phyloP scores from a whole-genome alignment of 2,113 vertebrate species.

The Pangasianodon gigas region DNA sequence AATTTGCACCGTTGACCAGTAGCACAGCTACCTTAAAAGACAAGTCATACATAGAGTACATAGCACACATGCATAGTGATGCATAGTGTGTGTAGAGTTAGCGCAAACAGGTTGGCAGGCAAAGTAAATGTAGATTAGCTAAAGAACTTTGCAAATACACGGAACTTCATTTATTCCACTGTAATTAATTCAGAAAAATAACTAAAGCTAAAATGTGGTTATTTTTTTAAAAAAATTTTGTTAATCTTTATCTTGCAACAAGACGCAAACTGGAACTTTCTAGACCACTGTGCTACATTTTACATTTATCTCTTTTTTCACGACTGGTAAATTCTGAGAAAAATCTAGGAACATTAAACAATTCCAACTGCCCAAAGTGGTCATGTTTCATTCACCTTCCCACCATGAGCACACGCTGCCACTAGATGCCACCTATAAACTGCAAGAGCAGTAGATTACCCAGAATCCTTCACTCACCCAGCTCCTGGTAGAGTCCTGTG shows the following conservation, averaged over 20 bases:
- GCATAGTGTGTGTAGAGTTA: background rate
- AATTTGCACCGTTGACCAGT: background rate
- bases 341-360: background rate
- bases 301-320: background rate
- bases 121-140: background rate
- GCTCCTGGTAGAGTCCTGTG: conserved; percentile 90
- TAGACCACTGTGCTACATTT: too few relatives aligned
- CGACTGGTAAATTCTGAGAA: background rate
- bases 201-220: too few relatives aligned
- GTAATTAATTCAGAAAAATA: background rate
- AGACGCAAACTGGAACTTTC: background rate
- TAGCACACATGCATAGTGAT: too few relatives aligned
- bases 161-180: background rate
- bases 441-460: background rate
- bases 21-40: background rate
- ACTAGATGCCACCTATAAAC: conserved; percentile 14
- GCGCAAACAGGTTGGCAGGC: background rate
- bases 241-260: too few relatives aligned
- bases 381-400: background rate
- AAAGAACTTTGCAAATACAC: background rate
- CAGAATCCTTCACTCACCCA: conserved; percentile 79
- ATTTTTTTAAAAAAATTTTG: too few relatives aligned
- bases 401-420: background rate
- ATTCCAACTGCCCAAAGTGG: background rate
- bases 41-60: too few relatives aligned